phyloP scores from a whole-genome alignment of 2,888 invertebrate species.

The Notocelia uddmanniana region DNA sequence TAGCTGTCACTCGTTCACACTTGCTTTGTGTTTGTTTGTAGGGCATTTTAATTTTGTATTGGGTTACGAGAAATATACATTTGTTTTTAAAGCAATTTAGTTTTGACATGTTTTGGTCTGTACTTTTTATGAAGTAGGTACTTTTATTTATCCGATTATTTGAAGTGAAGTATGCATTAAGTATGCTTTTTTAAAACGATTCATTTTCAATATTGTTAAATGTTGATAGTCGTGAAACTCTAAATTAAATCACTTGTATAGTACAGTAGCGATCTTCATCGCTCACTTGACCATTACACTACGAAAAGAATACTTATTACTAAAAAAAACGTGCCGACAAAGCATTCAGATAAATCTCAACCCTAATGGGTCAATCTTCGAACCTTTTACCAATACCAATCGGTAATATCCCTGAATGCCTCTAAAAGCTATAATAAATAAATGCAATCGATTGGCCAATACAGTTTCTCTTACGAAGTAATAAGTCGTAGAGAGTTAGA shows the following conservation, averaged over 20 bases:
- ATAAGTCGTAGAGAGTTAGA: neutral
- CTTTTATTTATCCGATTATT: neutral
- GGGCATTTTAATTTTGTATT: constrained; percentile 31
- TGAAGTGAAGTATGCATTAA: no score
- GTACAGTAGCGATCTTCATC: no score
- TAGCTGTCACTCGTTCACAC: constrained; percentile 75
- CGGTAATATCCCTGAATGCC: constrained; percentile 40
- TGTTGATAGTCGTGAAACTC: no score
- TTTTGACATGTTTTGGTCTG: neutral
- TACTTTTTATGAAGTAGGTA: neutral
- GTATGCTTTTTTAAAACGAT: no score
- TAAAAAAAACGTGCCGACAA: neutral
- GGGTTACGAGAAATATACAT: constrained; percentile 23
- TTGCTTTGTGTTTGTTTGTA: constrained; percentile 57
- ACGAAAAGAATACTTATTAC: neutral
- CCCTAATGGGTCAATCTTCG: constrained; percentile 47
- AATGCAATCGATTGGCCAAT: constrained; percentile 46
- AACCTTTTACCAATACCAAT: constrained; percentile 46
- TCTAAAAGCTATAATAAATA: constrained; percentile 40
- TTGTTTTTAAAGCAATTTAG: constrained; percentile 8
- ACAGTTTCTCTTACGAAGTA: constrained; percentile 47
- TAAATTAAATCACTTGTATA: no score
- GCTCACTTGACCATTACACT: neutral
- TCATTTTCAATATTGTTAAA: no score
- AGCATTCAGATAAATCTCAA: constrained; percentile 16